Conservation (phyloP, 2,113 vertebrate species). For the Stercorarius parasiticus region DNA sequence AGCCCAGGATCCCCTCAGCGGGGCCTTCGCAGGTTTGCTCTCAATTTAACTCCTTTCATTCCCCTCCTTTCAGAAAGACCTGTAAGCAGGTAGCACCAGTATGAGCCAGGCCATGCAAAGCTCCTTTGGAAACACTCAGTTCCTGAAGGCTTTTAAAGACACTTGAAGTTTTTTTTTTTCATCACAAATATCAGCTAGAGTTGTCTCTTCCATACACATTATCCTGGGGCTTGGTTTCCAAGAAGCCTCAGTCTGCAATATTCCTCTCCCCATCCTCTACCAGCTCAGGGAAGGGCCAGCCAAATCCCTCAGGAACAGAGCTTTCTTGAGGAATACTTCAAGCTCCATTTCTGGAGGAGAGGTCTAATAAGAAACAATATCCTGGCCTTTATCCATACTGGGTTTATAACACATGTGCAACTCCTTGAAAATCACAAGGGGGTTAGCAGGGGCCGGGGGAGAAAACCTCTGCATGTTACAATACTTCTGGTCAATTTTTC, state of each 20-base stretch:
- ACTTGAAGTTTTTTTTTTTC: no score
- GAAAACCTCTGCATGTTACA: neutral
- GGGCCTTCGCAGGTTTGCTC: neutral
- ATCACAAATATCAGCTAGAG: neutral
- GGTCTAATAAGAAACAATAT: neutral
- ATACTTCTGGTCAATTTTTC: neutral
- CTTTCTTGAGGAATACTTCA: neutral
- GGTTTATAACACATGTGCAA: neutral
- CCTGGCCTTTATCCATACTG: neutral
- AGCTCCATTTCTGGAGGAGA: neutral
- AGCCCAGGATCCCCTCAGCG: no score
- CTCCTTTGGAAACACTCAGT: neutral
- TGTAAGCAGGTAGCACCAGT: neutral
- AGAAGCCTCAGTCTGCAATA: neutral
- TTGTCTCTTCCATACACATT: neutral
- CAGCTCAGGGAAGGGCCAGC: neutral
- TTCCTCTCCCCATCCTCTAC: neutral
- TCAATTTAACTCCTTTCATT: neutral
- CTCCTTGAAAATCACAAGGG: neutral
- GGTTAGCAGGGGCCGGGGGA: fast-evolving
- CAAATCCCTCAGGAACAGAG: neutral
- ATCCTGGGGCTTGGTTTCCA: neutral
- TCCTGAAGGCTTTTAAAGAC: neutral
- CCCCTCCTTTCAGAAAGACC: neutral
- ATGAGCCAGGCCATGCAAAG: fast-evolving